Evolutionary conservation across 2,113 vertebrate genomes (phyloP), one percentile per base, ranked within the genome.

Genomic region (Ceyx melanurus): DNA sequence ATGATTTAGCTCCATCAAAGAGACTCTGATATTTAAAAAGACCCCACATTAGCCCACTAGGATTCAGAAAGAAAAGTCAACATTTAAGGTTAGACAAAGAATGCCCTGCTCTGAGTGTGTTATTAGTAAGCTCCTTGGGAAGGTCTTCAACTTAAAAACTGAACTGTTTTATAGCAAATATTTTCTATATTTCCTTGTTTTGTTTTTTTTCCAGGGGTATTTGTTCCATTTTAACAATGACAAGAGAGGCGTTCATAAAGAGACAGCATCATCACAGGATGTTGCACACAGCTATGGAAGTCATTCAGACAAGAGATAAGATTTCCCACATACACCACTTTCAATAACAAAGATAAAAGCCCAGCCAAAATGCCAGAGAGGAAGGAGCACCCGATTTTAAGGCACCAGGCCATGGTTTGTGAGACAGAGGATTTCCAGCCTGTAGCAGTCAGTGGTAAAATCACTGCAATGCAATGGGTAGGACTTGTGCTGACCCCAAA

Each of bases 171-270:
- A 86, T 26, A 65, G 70, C 40, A 79, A 94, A 56, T 57, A 61
- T 90, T 90, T 92, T 96, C 88, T 95, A 23, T 89, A 86, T 93
- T 94, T 96, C 95, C 88, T 88, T 86, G 72, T 77, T 95, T 91
- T 94, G 86, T 93, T 93, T 92, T 67, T 88, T 88, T 92, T 86
- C 77, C 81, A 95, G 73, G 50, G 58, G 43, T 92, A 93, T 92
- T 94, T 94, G 35, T 92, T 84, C 83, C 61, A 58, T 4, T 23
- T 45, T 90, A 95, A 96, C 95, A 94, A 96, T 95, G 90, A 95
- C 70, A 75, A 92, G 17, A 7, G 35, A 90, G 77, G 82, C 2
- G 0, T 86, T 84, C 83, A 68, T 58, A 72, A 75, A 86, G 80
- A 93, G 80, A 48, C 35, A 88, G 53, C 26, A 18, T 50, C 93